Conservation (phyloP, 2,113 vertebrate genomes). For the Rhagologus leucostigma region DNA sequence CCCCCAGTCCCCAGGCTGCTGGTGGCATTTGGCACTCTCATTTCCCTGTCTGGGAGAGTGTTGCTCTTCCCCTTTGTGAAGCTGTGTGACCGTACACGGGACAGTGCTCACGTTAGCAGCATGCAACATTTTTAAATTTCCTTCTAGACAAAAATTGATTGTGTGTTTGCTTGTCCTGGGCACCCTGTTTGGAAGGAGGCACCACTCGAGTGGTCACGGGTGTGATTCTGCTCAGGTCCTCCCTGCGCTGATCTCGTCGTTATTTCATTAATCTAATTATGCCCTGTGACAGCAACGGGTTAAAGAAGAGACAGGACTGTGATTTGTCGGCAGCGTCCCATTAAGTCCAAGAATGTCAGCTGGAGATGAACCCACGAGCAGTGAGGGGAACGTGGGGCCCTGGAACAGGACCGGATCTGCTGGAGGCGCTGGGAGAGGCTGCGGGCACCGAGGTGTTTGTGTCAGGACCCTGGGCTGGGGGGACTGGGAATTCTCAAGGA, state of each 20-base stretch:
- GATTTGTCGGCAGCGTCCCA: not conserved
- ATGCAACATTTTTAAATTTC: not conserved
- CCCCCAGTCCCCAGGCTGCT: not conserved
- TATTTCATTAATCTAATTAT: not conserved
- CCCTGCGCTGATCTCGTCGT: not conserved
- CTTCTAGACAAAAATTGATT: not conserved
- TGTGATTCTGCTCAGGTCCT: not conserved
- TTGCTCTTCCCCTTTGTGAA: not conserved
- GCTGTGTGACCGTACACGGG: not conserved
- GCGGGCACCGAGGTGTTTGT: fast-evolving
- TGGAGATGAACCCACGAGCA: not conserved
- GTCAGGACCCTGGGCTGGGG: not conserved
- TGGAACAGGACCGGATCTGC: not conserved
- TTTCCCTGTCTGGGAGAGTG: not conserved
- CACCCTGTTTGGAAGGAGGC: not conserved
- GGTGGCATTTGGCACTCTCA: not conserved
- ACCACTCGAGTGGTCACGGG: fast-evolving
- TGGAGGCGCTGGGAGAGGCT: not conserved
- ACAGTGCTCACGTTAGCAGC: not conserved
- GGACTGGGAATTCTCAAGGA: not conserved
- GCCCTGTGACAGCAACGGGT: not conserved
- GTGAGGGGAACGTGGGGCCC: not conserved
- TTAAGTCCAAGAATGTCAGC: not conserved
- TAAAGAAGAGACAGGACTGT: not conserved
- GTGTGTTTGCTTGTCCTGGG: not conserved